Evolutionary conservation across 2,113 vertebrate genomes (phyloP), one percentile per base, ranked within the genome.

Genomic region (Sinocyclocheilus rhinocerous): DNA sequence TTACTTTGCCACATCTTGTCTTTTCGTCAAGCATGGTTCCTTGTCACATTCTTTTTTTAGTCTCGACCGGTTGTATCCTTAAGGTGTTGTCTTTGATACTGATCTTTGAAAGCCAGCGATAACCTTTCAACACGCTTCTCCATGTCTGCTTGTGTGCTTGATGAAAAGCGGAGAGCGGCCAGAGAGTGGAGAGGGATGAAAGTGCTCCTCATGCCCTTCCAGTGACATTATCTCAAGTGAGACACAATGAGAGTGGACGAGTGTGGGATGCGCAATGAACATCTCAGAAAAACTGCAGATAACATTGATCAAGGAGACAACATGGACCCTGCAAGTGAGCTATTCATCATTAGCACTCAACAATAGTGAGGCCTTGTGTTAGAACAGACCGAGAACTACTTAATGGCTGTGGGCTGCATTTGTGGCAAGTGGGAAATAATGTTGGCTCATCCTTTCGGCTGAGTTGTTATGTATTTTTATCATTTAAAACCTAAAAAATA

Each of bases 151-250:
- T 72, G 61, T 86, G 87, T 85, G 86, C 90, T 92, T 91, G 91
- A 92, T 88, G 89, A 91, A 87, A 92, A 88, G 87, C 89, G 77
- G 84, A 87, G 85, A 89, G 89, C 26, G 90, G 90, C 90, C 92
- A 29, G 77, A 89, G 92, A 92, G 88, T 88, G 75, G 84, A 88
- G 87, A 78, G 84, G 85, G 80, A 87, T 90, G 89, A 88, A 90
- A 91, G 92, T 90, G 91, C 85, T 89, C 89, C n/a, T 87, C 67
- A 55, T 87, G 91, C 86, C 88, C 87, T 92, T 92, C 77, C 81
- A 50, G 84, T 92, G 92, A 93, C 92, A 93, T 92, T 90, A 93
- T 94, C 92, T 94, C 89, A 86, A 94, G 92, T 91, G 90, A 90
- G 90, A 91, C 92, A 91, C 85, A 90, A 61, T 59, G 89, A 89